phyloP scores from a whole-genome alignment of 2,797 vertebrate species.

The Molothrus aeneus region DNA sequence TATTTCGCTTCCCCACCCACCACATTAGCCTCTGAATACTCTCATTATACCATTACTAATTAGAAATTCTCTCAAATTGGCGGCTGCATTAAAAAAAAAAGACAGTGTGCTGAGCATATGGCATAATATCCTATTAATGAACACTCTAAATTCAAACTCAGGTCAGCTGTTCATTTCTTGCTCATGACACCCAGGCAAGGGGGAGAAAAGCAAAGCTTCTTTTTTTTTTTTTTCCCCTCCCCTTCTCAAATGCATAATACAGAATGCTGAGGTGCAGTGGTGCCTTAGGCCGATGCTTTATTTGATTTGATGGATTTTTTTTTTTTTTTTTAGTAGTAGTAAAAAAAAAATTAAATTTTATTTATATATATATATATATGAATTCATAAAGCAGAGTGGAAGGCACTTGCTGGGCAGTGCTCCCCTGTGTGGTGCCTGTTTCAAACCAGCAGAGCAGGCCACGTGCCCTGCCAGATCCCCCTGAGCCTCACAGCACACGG shows the following conservation, averaged over 20 bases:
- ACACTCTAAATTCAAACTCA: constrained; percentile 99
- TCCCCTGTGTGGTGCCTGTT: not conserved
- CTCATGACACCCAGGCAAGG: constrained; percentile 89
- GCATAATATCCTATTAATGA: constrained; percentile 99
- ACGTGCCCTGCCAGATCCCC: rapidly evolving
- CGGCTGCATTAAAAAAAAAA: constrained; percentile 92
- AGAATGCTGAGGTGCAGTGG: constrained; percentile 75
- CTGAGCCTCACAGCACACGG: rapidly evolving
- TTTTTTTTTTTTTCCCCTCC: not conserved
- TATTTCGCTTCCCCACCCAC: constrained; percentile 84
- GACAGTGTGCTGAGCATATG: constrained; percentile 97
- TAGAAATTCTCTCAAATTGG: constrained; percentile 98
- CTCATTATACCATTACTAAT: constrained; percentile 99
- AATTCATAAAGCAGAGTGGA: not conserved
- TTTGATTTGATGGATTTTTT: constrained; percentile 72
- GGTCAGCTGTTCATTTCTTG: constrained; percentile 96
- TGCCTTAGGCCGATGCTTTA: constrained; percentile 78
- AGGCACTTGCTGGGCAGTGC: not conserved
- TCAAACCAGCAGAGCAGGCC: not conserved
- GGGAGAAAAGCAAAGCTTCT: constrained; percentile 80
- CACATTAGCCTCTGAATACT: constrained; percentile 91
- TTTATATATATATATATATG: rapidly evolving
- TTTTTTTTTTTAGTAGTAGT: constrained; percentile 6
- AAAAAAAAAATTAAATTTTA: not conserved
- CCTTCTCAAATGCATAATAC: constrained; percentile 77